Percentiles rank a stretch among this genome's conserved stretches.
phyloP scores from a whole-genome alignment of 2,113 vertebrate genomes.

The Alligator sinensis region DNA sequence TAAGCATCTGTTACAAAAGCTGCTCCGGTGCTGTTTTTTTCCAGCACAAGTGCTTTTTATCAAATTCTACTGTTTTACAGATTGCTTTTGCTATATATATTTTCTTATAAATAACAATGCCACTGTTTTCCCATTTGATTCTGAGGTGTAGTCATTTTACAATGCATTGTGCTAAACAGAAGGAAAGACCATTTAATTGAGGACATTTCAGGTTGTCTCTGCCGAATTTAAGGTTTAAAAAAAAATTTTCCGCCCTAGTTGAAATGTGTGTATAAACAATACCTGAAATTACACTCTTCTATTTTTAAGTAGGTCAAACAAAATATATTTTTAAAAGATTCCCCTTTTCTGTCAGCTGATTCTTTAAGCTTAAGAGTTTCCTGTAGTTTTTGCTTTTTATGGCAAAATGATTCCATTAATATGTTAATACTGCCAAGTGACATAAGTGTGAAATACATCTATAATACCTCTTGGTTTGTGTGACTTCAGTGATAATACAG shows the following conservation, averaged over 20 bases:
- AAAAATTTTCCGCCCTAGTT: background rate
- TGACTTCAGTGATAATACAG: background rate
- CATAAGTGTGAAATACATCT: background rate
- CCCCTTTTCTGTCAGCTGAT: rapidly evolving
- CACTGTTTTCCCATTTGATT: conserved; percentile 6
- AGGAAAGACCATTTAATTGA: background rate
- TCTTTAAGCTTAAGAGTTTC: conserved; percentile 13
- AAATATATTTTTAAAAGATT: background rate
- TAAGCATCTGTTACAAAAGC: background rate
- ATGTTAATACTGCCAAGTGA: background rate
- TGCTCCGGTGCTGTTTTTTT: background rate
- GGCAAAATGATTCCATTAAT: background rate
- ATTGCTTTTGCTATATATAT: background rate
- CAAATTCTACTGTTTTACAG: background rate
- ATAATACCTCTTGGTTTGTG: background rate
- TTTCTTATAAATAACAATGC: background rate
- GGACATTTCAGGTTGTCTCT: conserved; percentile 3
- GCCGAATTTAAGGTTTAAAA: background rate
- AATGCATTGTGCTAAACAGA: conserved; percentile 15
- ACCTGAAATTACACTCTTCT: background rate
- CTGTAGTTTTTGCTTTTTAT: background rate
- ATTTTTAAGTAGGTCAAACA: conserved; percentile 20
- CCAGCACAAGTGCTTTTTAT: background rate
- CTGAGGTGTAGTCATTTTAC: background rate
- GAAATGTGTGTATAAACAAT: background rate